Conservation (phyloP, 2,797 vertebrate genomes). For the Cetoscarus ocellatus region DNA sequence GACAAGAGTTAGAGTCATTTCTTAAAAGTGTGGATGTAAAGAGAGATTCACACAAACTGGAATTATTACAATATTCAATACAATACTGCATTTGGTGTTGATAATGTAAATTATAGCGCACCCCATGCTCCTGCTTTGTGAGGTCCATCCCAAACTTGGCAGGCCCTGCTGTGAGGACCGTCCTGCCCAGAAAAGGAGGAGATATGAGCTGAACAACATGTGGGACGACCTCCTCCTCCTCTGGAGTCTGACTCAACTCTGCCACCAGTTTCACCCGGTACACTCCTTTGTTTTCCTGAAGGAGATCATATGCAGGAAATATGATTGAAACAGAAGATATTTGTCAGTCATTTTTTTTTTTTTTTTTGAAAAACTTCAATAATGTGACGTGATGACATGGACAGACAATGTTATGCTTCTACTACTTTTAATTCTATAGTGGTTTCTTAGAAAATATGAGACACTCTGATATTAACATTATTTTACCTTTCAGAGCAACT, state of each 20-base stretch:
- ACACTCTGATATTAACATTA: no score
- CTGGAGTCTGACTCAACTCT: conserved; percentile 78
- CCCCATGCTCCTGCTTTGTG: conserved; percentile 86
- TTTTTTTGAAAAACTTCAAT: no score
- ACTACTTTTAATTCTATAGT: no score
- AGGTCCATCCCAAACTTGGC: conserved; percentile 90
- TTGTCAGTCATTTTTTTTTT: no score
- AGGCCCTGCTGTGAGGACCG: conserved; percentile 85
- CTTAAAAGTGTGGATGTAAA: not conserved
- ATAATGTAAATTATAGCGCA: conserved; percentile 48
- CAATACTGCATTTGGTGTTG: not conserved
- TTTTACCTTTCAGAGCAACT: no score
- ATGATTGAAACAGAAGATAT: not conserved
- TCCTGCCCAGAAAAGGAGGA: conserved; percentile 85
- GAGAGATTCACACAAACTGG: not conserved
- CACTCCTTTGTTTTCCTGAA: conserved; percentile 78
- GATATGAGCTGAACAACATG: conserved; percentile 87
- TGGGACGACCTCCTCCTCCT: conserved; percentile 82
- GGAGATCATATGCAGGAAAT: not conserved
- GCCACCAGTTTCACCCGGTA: conserved; percentile 84
- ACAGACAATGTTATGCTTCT: no score
- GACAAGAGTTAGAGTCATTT: not conserved
- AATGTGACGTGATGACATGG: no score
- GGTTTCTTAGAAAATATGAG: no score
- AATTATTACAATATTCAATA: no score